A percentile compares a stretch with the other conserved stretches of the same genome.
Conservation (phyloP, 2,113 vertebrate species). For the Paracyprichromis sp. region DNA sequence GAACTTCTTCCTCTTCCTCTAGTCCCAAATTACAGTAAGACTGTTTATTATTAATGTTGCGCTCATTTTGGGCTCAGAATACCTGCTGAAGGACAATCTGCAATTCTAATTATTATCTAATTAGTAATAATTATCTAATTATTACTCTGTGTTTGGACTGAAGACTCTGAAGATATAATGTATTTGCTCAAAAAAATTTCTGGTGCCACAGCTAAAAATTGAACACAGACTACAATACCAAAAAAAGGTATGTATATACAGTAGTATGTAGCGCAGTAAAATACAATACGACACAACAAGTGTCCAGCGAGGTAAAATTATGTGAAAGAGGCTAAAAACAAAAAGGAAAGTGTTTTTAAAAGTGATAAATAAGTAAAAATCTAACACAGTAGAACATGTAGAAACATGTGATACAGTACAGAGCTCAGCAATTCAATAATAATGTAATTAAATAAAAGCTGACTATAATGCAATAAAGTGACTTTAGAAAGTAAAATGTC, state of each 20-base stretch:
- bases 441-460: not conserved
- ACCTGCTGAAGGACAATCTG: not conserved
- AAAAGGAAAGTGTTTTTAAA: not conserved
- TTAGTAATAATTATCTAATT: not conserved
- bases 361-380: not conserved
- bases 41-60: not conserved
- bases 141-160: not conserved
- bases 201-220: not conserved
- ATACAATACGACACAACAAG: not conserved
- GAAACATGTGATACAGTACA: not conserved
- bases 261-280: not conserved
- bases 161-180: not conserved
- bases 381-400: not conserved
- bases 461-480: not conserved
- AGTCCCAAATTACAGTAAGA: not conserved
- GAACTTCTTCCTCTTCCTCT: not conserved
- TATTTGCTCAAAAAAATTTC: not conserved
- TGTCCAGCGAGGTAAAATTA: not conserved
- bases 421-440: not conserved
- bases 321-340: not conserved
- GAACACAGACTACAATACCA: not conserved
- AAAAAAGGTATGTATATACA: not conserved
- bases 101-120: not conserved
- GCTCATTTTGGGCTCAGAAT: not conserved
- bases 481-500: not conserved